Conservation (phyloP, 2,888 invertebrate genomes). For the Choristoneura rosaceana region DNA sequence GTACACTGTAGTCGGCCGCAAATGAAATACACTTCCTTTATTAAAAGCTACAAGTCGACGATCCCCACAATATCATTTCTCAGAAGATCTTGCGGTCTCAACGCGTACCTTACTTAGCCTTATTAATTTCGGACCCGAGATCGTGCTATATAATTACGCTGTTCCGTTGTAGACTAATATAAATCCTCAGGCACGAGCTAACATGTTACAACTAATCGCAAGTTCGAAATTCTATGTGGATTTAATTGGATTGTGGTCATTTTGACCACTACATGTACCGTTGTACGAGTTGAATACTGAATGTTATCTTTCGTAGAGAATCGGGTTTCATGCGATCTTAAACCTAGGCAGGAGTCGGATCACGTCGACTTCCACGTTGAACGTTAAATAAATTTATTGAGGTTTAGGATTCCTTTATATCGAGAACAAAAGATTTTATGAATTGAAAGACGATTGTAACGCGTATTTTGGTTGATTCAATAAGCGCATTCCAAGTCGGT, state of each 20-base stretch:
- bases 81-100: conserved; percentile 19
- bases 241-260: conserved; percentile 29
- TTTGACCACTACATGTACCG: conserved; percentile 20
- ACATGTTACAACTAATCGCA: conserved; percentile 14
- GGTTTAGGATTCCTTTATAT: background rate
- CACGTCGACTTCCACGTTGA: conserved; percentile 21
- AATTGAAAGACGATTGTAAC: conserved; percentile 21
- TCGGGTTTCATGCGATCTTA: conserved; percentile 22
- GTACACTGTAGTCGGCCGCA: conserved; percentile 22
- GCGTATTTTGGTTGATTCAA: conserved; percentile 12
- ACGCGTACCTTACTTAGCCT: conserved; percentile 30
- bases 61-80: conserved; percentile 32
- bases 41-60: conserved; percentile 31
- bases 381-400: conserved; percentile 25
- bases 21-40: conserved; percentile 35
- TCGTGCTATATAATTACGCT: conserved; percentile 9
- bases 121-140: conserved; percentile 35
- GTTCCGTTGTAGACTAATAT: conserved; percentile 19
- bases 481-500: conserved; percentile 72
- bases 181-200: conserved; percentile 27
- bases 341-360: conserved; percentile 23
- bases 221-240: conserved; percentile 15
- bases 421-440: conserved; percentile 11
- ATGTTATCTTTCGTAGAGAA: conserved; percentile 15
- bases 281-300: background rate